These are phyloP conservation scores for Formicarius rufipectus DNA, from an alignment of 2,113 vertebrate genomes.

Conservation along the genomic window DNA sequence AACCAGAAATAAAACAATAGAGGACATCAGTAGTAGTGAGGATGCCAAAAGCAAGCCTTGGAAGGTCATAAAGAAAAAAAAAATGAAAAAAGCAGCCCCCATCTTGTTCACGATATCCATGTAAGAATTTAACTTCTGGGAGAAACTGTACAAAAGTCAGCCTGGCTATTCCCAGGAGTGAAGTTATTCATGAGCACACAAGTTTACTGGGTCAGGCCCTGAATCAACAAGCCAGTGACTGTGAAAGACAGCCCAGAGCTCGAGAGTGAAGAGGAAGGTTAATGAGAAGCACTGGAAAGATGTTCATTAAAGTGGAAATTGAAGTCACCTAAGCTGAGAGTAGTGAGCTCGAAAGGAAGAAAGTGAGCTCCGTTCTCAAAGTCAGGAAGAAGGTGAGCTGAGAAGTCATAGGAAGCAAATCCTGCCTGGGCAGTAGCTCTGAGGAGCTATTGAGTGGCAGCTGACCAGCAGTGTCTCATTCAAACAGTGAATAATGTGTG, in stretches of 20 bases:
- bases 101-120: neutral
- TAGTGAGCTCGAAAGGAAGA: neutral
- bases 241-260: slow-evolving; percentile 29
- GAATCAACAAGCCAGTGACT: slow-evolving; percentile 19
- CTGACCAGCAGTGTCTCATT: neutral
- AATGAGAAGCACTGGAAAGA: slow-evolving; percentile 21
- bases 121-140: neutral
- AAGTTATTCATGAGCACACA: neutral
- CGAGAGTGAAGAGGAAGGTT: slow-evolving; percentile 9
- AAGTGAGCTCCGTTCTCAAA: neutral
- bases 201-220: slow-evolving; percentile 20
- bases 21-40: neutral
- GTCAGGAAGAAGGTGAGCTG: neutral
- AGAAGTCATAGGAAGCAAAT: neutral
- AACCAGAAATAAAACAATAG: neutral
- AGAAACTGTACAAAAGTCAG: neutral
- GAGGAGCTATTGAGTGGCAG: neutral
- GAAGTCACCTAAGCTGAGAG: neutral
- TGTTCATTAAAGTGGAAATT: slow-evolving; percentile 6
- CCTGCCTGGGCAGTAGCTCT: neutral
- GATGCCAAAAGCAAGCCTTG: neutral
- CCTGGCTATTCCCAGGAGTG: neutral
- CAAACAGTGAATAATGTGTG: neutral
- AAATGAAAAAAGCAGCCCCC: too few species aligned
- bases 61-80: neutral